Conservation (phyloP, 2,113 vertebrate genomes). For the Nothoprocta pentlandii region DNA sequence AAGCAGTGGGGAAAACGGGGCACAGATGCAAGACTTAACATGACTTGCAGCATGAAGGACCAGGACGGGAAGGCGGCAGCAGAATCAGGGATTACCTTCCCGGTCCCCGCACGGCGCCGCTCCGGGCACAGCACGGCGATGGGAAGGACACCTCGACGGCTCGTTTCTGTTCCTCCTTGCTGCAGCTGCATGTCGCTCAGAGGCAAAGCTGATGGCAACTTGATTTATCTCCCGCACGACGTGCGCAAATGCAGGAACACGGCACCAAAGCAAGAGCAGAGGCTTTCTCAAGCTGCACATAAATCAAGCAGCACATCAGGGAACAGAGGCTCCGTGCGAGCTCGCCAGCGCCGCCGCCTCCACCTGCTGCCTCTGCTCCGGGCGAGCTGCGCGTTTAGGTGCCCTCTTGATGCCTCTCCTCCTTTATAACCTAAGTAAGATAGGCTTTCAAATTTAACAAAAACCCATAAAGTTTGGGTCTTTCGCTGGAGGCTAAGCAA, state of each 20-base stretch:
- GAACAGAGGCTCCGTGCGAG: background rate
- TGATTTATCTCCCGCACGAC: constrained; percentile 23
- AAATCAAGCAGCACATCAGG: background rate
- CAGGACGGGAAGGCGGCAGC: background rate
- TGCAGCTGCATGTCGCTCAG: constrained; percentile 58
- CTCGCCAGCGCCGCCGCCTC: background rate
- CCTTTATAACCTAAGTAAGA: constrained; percentile 28
- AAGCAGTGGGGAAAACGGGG: background rate
- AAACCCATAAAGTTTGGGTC: background rate
- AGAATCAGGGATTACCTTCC: background rate
- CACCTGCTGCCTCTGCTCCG: background rate
- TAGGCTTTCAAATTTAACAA: background rate
- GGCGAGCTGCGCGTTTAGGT: background rate
- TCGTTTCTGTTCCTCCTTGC: background rate
- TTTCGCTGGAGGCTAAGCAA: constrained; percentile 28
- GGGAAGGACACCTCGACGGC: background rate
- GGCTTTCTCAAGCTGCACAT: background rate
- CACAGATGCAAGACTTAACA: background rate
- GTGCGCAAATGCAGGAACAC: background rate
- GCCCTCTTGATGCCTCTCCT: background rate
- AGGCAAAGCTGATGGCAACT: constrained; percentile 26
- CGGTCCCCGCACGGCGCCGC: background rate
- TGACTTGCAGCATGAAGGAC: fast-evolving
- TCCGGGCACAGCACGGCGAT: background rate
- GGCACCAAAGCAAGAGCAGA: background rate